Evolutionary conservation across 2,113 vertebrate species (phyloP), one percentile per base, ranked within the genome.

Genomic region (Microcebus lehilahytsara): DNA sequence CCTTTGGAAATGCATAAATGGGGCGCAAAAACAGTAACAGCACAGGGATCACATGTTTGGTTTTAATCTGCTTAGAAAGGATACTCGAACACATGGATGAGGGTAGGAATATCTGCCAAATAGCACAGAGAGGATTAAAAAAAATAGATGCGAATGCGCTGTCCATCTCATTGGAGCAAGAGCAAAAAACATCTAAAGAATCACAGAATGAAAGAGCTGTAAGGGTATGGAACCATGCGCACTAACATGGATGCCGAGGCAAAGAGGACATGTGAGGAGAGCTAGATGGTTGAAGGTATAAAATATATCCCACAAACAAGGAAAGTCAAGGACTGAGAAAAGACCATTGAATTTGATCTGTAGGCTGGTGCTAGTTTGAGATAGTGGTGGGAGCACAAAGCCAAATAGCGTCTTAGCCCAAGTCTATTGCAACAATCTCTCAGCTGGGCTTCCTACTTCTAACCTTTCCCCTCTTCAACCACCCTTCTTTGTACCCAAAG

Each of bases 321-420:
- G 14, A 11, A 69, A 10, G 20, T 49, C 0, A 0, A 37, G n/a
- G 10, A 34, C 11, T 0, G 6, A 91, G 62, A 56, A 30, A 42
- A 51, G 32, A 42, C 64, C 75, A 3, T 1, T 64, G 49, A 23
- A 37, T 62, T 40, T 32, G 2, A 4, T 27, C 89, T 56, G 9
- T 20, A 22, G 64, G 30, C 62, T 32, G 30, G 16, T 37, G n/a
- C 11, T 46, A 3, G 2, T 32, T 30, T 40, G 60, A 94, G 64
- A 66, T 9, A 67, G 34, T 23, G 27, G 23, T 56, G n/a, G 23
- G 1, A 71, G 19, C 20, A 20, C 6, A 27, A 72, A 62, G 23
- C 67, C 62, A 53, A 58, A 58, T 3, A 40, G 37, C 32, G 13
- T 34, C 37, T 42, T 46, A 62, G 32, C 30, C 25, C 13, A 16